Conservation (phyloP, 2,797 vertebrate species). For the Urosaurus nigricauda region DNA sequence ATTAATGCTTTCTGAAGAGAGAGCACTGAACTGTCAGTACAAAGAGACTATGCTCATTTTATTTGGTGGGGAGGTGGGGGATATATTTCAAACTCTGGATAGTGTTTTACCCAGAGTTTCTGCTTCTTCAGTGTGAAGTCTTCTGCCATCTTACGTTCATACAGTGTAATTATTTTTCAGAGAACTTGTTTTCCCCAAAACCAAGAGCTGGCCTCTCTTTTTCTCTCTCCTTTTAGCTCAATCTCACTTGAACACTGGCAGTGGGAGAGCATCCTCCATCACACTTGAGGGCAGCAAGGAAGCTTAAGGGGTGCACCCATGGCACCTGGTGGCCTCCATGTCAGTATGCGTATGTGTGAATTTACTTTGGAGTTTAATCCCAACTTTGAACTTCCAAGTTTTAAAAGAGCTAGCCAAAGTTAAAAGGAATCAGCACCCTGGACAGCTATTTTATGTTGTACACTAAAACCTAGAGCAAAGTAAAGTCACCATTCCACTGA, state of each 20-base stretch:
- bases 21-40: background rate
- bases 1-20: background rate
- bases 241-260: background rate
- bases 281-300: background rate
- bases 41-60: accelerated
- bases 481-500: no score
- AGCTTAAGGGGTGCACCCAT: background rate
- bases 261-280: background rate
- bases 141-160: slow-evolving; percentile 72
- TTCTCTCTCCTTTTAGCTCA: no score
- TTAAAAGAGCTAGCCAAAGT: no score
- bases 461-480: no score
- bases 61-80: background rate
- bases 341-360: no score
- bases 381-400: no score
- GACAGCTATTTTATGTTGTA: no score
- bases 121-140: slow-evolving; percentile 57
- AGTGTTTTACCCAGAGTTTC: accelerated
- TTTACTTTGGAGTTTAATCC: no score
- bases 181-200: background rate
- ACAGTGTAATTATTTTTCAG: background rate
- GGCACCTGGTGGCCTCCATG: no score
- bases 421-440: no score
- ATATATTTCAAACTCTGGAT: slow-evolving; percentile 9
- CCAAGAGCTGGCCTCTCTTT: background rate